Evolutionary conservation across 2,888 invertebrate species (phyloP), one percentile per base, ranked within the genome.

Genomic region (Perizoma affinitatum): DNA sequence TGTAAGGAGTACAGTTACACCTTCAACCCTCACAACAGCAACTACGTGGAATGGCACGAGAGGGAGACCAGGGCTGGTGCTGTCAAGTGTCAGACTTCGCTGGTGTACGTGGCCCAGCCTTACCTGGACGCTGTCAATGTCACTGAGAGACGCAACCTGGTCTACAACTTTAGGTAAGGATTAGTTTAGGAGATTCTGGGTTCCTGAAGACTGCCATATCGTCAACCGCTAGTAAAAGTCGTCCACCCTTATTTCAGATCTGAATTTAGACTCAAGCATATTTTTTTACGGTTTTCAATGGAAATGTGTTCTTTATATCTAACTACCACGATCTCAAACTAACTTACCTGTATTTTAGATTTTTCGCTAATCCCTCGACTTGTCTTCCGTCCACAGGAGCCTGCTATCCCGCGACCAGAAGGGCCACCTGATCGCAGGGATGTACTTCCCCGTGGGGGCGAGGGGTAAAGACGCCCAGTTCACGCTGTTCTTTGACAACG

Each of bases 31-130:
- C 90, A 93, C 70, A 96, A 96, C 87, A 86, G 88, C 50, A 94
- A 94, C 78, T 98, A 97, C 83, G 94, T 98, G 66, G 95, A 96
- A 81, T 98, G 98, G 98, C 94, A 95, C 75, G 96, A 97, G 81
- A 93, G 94, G 63, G 96, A 96, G 79, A 96, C 95, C 38, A 90
- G 95, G 58, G 94, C 92, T 40, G 65, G 68, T 9, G 88, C 90
- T 73, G 91, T 95, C 78, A 94, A 94, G 71, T 88, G 86, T 69
- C 93, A 96, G 89, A 94, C 94, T 58, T 96, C 96, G 60, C 91
- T 97, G 53, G 95, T 98, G 68, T 98, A 96, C 83, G 94, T 96
- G 54, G 96, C 95, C 46, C 93, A 95, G 72, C 96, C 97, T 4
- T 97, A 96, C 82, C 90, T 96, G 68, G 96, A 96, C 71, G 96